phyloP scores from a whole-genome alignment of 1,140 invertebrate genomes.

The Brachystomella parvula region DNA sequence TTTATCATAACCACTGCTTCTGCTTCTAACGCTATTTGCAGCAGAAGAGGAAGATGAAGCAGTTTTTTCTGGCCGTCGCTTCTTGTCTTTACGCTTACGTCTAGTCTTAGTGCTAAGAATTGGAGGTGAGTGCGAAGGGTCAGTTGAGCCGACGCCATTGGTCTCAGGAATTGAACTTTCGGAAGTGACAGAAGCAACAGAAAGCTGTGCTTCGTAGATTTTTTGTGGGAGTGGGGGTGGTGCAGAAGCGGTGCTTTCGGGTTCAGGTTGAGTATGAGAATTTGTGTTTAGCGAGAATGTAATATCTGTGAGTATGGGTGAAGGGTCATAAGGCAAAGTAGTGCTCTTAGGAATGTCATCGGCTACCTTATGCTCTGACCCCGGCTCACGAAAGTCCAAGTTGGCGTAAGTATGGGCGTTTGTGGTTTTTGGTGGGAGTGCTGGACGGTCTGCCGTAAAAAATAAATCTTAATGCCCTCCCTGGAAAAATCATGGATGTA shows the following conservation, averaged over 20 bases:
- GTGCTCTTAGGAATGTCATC: background rate
- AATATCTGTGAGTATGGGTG: background rate
- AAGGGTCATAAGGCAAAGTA: background rate
- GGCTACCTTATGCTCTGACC: background rate
- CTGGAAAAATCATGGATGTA: background rate
- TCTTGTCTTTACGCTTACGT: constrained; percentile 5
- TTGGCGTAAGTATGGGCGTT: background rate
- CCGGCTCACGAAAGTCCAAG: background rate
- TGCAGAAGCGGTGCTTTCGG: background rate
- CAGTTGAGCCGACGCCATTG: background rate
- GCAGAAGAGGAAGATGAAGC: too few species aligned
- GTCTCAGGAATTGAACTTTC: background rate
- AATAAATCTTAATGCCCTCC: background rate
- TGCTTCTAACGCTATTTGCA: too few species aligned
- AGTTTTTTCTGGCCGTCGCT: background rate
- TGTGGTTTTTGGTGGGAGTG: constrained; percentile 10
- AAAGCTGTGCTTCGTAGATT: background rate
- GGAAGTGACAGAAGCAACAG: too few species aligned
- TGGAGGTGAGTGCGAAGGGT: background rate
- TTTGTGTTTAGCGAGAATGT: background rate
- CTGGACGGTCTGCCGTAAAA: background rate
- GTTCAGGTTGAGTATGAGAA: background rate
- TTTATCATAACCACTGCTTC: background rate
- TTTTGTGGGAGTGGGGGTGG: background rate
- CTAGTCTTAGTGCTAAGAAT: background rate